A percentile compares a stretch with the other conserved stretches of the same genome.
Evolutionary conservation across 1,140 invertebrate genomes (phyloP).

Genomic region (Ditylenchus dipsaci): DNA sequence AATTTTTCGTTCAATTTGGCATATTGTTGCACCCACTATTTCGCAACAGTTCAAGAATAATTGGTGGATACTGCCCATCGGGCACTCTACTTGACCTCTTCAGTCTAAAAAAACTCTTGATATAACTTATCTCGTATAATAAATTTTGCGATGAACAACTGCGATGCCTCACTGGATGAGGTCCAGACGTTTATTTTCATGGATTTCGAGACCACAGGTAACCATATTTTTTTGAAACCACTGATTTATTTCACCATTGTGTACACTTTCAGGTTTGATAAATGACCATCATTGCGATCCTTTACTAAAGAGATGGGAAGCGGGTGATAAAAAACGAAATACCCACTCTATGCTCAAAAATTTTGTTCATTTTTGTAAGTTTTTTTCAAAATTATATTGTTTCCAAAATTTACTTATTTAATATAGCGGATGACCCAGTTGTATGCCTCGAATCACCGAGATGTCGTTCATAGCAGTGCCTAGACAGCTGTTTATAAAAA

Average conservation of each 20-base stretch:
- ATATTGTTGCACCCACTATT: too few relatives aligned
- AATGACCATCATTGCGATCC: not conserved
- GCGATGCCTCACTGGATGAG: not conserved
- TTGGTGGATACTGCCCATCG: too few relatives aligned
- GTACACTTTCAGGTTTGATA: not conserved
- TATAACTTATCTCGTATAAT: too few relatives aligned
- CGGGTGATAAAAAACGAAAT: not conserved
- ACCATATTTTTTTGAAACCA: not conserved
- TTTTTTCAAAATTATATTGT: not conserved
- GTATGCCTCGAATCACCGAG: constrained; percentile 20
- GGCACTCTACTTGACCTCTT: too few relatives aligned
- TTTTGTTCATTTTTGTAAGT: not conserved
- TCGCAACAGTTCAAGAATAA: too few relatives aligned
- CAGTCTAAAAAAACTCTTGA: too few relatives aligned
- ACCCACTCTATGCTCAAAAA: not conserved
- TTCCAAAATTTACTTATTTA: not conserved
- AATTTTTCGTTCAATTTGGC: too few relatives aligned
- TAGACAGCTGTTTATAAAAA: not conserved
- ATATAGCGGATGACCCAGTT: not conserved
- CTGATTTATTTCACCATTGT: not conserved
- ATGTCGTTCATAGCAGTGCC: constrained; percentile 7
- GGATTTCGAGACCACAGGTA: constrained; percentile 19
- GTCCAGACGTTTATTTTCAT: constrained; percentile 13
- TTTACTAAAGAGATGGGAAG: not conserved
- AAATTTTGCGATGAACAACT: too few relatives aligned